Conservation (phyloP, 2,113 vertebrate genomes). For the Kryptolebias marmoratus region DNA sequence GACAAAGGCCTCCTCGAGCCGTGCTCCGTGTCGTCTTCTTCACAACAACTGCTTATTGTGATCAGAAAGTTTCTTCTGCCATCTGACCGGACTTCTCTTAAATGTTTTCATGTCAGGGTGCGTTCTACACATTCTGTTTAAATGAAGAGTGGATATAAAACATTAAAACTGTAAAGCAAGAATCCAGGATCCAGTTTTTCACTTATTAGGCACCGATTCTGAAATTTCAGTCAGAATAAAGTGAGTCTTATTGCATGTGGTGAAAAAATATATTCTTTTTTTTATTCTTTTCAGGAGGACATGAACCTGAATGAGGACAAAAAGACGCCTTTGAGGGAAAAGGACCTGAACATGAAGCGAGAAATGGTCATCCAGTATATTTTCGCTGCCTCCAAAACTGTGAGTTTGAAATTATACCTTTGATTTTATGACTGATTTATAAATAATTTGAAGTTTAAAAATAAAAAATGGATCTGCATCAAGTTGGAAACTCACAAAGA, state of each 20-base stretch:
- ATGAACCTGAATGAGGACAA: slow-evolving; percentile 99
- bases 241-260: neutral
- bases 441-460: too few species aligned
- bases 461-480: too few species aligned
- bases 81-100: neutral
- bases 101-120: neutral
- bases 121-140: too few species aligned
- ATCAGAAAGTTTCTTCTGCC: neutral
- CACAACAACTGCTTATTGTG: neutral
- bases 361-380: slow-evolving; percentile 98
- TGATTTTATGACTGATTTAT: neutral
- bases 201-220: too few species aligned
- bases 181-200: too few species aligned
- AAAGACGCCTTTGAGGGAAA: slow-evolving; percentile 93
- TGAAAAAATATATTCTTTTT: neutral
- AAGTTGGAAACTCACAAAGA: too few species aligned
- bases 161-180: too few species aligned
- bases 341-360: slow-evolving; percentile 92
- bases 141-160: too few species aligned
- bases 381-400: slow-evolving; percentile 90
- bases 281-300: slow-evolving; percentile 87
- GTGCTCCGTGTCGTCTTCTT: neutral
- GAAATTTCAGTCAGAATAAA: neutral
- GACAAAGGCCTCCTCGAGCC: neutral
- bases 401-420: slow-evolving; percentile 78